These are phyloP conservation scores for Chiridota heheva DNA, from an alignment of 35 echinoderm and acorn worm species.

Conservation along the genomic window DNA sequence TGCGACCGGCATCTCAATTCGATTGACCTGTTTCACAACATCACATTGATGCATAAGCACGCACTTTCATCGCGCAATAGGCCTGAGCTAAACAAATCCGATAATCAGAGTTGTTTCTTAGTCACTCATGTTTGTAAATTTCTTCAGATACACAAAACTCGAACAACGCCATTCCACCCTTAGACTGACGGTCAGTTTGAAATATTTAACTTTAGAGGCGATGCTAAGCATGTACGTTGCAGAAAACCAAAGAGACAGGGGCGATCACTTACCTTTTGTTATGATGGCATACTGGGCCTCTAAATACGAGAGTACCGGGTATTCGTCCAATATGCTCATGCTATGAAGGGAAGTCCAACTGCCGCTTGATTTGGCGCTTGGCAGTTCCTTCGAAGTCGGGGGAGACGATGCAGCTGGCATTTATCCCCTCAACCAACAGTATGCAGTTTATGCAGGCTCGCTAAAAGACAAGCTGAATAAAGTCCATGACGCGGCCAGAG, in stretches of 20 bases:
- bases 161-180: not conserved
- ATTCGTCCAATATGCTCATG: conserved; percentile 6
- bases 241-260: conserved; percentile 13
- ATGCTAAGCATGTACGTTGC: not conserved
- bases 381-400: not conserved
- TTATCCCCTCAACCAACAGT: not conserved
- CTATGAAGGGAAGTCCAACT: not conserved
- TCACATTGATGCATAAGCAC: too few species aligned
- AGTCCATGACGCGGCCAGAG: too few species aligned
- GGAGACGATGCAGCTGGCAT: too few species aligned
- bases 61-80: too few species aligned
- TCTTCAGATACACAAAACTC: too few species aligned
- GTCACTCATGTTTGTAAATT: too few species aligned
- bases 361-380: not conserved
- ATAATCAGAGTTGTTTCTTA: too few species aligned
- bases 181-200: not conserved
- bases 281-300: conserved; percentile 35
- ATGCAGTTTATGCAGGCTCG: too few species aligned
- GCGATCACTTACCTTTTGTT: not conserved
- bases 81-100: too few species aligned
- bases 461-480: too few species aligned
- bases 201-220: not conserved
- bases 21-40: too few species aligned
- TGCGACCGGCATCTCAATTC: too few species aligned
- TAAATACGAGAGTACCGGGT: not conserved